Conservation (phyloP, 1,140 invertebrate genomes). For the Triops cancriformis region DNA sequence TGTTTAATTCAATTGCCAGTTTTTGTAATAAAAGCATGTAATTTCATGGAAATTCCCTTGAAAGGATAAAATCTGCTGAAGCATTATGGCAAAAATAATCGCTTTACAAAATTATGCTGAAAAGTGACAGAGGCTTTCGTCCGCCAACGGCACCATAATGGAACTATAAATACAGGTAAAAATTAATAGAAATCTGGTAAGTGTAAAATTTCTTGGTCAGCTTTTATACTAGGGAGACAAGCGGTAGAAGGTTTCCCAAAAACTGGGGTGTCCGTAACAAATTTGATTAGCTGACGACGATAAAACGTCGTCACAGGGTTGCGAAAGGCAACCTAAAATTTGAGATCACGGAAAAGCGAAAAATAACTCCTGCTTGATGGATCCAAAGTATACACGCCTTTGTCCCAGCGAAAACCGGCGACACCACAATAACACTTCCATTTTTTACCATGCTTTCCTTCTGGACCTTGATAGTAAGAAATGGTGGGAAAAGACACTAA, state of each 20-base stretch:
- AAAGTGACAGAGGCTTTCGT: background rate
- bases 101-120: background rate
- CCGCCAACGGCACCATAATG: background rate
- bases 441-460: background rate
- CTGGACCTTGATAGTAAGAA: background rate
- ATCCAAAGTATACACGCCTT: background rate
- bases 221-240: background rate
- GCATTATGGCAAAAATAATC: background rate
- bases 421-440: background rate
- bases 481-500: background rate
- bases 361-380: background rate
- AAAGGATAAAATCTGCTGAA: background rate
- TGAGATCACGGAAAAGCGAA: background rate
- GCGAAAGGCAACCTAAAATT: background rate
- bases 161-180: background rate
- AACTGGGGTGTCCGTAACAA: background rate
- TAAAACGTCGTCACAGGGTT: background rate
- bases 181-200: background rate
- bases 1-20: no score
- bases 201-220: background rate
- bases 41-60: background rate
- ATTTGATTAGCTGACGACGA: constrained; percentile 10
- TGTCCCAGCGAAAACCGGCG: background rate
- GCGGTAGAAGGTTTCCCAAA: background rate
- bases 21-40: background rate